phyloP scores from a whole-genome alignment of 1,140 invertebrate genomes.

The Drosophila kurseongensis region DNA sequence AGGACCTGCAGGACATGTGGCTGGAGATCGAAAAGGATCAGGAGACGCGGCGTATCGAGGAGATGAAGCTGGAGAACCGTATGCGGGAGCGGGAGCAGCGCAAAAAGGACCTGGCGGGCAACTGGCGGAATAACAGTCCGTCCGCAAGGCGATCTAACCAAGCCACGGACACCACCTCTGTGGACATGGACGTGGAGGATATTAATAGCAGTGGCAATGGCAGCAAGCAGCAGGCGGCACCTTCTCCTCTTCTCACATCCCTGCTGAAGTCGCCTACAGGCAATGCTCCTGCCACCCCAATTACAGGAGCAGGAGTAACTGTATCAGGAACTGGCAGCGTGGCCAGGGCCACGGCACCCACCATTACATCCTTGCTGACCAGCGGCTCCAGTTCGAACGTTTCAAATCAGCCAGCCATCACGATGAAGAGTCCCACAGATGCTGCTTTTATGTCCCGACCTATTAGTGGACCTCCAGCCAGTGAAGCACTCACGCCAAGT shows the following conservation, averaged over 20 bases:
- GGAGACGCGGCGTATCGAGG: slow-evolving; percentile 88
- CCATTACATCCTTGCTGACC: slow-evolving; percentile 73
- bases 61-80: slow-evolving; percentile 88
- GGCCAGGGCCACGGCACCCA: slow-evolving; percentile 79
- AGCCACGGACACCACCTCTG: slow-evolving; percentile 66
- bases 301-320: background rate
- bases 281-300: slow-evolving; percentile 38
- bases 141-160: slow-evolving; percentile 29
- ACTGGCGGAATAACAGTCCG: slow-evolving; percentile 85
- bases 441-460: slow-evolving; percentile 63
- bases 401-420: slow-evolving; percentile 67
- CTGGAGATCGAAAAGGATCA: slow-evolving; percentile 90
- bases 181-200: slow-evolving; percentile 82
- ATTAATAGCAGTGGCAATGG: slow-evolving; percentile 41
- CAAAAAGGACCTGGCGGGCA: slow-evolving; percentile 86
- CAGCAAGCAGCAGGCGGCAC: slow-evolving; percentile 42
- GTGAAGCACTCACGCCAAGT: slow-evolving; percentile 16
- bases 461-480: slow-evolving; percentile 62
- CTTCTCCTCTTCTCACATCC: slow-evolving; percentile 92
- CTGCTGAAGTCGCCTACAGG: slow-evolving; percentile 90
- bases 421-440: slow-evolving; percentile 59
- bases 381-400: slow-evolving; percentile 37
- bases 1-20: slow-evolving; percentile 90
- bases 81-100: slow-evolving; percentile 89
- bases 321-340: slow-evolving; percentile 37